These are phyloP conservation scores for Drymonia ruficornis DNA, from an alignment of 2,888 invertebrate genomes.

Conservation along the genomic window DNA sequence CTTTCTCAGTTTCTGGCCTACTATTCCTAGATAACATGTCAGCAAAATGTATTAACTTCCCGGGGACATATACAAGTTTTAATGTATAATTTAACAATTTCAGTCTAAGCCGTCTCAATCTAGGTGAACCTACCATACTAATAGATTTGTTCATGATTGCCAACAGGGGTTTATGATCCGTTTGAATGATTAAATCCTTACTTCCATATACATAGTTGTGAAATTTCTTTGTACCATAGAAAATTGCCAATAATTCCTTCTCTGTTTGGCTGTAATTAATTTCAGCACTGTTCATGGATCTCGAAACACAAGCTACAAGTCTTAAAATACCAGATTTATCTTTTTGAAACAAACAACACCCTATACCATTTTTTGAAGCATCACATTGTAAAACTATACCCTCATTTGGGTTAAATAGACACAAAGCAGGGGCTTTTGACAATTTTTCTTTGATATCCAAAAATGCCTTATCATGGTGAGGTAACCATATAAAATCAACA, in stretches of 20 bases:
- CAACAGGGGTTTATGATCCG: slow-evolving; percentile 6
- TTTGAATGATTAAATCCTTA: slow-evolving; percentile 5
- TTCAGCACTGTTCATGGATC: background rate
- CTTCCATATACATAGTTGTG: background rate
- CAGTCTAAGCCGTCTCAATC: slow-evolving; percentile 10
- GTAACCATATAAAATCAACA: background rate
- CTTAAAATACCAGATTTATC: background rate
- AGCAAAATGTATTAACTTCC: slow-evolving; percentile 10
- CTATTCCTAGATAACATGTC: slow-evolving; percentile 15
- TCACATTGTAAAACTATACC: slow-evolving; percentile 1
- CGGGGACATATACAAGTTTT: slow-evolving; percentile 4
- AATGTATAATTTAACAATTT: slow-evolving; percentile 10
- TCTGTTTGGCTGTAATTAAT: background rate
- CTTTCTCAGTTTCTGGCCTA: slow-evolving; percentile 8
- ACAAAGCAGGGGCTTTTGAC: background rate
- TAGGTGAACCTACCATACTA: slow-evolving; percentile 11
- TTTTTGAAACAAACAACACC: slow-evolving; percentile 1
- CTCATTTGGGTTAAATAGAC: background rate
- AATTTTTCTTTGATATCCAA: background rate
- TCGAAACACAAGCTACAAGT: background rate
- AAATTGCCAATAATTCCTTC: background rate
- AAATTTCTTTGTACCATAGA: background rate
- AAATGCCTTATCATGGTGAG: background rate
- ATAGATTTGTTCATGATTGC: slow-evolving; percentile 9
- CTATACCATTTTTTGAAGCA: background rate